phyloP scores from a whole-genome alignment of 1,140 invertebrate genomes.

The Polypedilum pembai region DNA sequence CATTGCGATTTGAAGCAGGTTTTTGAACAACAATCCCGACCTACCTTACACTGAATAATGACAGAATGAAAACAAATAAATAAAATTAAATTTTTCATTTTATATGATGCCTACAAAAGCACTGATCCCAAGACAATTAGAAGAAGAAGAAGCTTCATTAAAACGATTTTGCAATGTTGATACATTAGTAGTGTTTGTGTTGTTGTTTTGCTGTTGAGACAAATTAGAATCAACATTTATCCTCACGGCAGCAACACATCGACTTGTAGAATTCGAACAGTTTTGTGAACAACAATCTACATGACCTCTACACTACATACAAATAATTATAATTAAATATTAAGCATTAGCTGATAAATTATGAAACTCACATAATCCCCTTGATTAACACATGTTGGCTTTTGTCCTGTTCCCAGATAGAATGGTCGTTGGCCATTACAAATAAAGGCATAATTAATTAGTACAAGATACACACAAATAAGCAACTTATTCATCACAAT shows the following conservation, averaged over 20 bases:
- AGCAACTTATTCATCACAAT: too few relatives aligned
- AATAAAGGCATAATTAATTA: too few relatives aligned
- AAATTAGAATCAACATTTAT: neutral
- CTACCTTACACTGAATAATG: too few relatives aligned
- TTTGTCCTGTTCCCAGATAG: neutral
- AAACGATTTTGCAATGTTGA: neutral
- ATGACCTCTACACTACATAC: neutral
- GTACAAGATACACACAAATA: too few relatives aligned
- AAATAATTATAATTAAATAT: neutral
- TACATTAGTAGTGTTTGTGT: neutral
- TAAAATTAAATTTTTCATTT: too few relatives aligned
- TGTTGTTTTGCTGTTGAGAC: neutral
- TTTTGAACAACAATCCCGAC: too few relatives aligned
- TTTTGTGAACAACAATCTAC: neutral
- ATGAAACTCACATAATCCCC: neutral
- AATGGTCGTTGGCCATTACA: neutral
- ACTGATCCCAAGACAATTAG: too few relatives aligned
- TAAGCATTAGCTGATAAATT: neutral
- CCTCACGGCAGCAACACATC: neutral
- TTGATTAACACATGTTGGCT: neutral
- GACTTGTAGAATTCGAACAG: neutral
- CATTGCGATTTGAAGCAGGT: too few relatives aligned
- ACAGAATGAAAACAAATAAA: too few relatives aligned
- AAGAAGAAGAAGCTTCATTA: neutral
- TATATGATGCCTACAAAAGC: too few relatives aligned